Conservation (phyloP, 2,797 vertebrate species). For the Epinephelus awoara region DNA sequence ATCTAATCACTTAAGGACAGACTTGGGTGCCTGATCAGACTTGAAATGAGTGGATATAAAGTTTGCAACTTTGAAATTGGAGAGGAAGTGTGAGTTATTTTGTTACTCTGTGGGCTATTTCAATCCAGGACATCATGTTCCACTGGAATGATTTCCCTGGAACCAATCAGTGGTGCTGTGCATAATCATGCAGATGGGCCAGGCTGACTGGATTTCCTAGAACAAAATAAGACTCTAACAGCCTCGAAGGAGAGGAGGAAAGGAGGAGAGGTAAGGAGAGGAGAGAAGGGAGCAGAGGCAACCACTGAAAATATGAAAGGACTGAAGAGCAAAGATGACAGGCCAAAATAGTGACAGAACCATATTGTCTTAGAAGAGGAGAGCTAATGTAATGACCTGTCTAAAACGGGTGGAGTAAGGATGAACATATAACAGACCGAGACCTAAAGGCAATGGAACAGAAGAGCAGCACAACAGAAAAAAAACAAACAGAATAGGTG, state of each 20-base stretch:
- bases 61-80: conserved; percentile 60
- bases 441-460: conserved; percentile 10
- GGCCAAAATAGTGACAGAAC: not conserved
- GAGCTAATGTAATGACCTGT: conserved; percentile 43
- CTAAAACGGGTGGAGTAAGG: conserved; percentile 23
- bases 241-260: conserved; percentile 31
- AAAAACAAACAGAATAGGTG: conserved; percentile 32
- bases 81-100: conserved; percentile 56
- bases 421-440: conserved; percentile 17
- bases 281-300: not conserved
- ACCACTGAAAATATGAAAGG: conserved; percentile 29
- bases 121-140: conserved; percentile 71
- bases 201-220: conserved; percentile 64
- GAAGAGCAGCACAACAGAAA: conserved; percentile 5
- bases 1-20: conserved; percentile 55
- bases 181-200: conserved; percentile 73
- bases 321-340: conserved; percentile 16
- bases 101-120: conserved; percentile 62
- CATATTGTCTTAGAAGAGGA: not conserved
- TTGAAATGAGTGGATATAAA: conserved; percentile 60
- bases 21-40: conserved; percentile 48
- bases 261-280: not conserved
- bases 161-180: conserved; percentile 70
- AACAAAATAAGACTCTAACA: conserved; percentile 61
- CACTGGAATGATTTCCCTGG: conserved; percentile 63